These are phyloP conservation scores for Peromyscus californicus DNA, from an alignment of 2,113 vertebrate genomes.

Conservation along the genomic window DNA sequence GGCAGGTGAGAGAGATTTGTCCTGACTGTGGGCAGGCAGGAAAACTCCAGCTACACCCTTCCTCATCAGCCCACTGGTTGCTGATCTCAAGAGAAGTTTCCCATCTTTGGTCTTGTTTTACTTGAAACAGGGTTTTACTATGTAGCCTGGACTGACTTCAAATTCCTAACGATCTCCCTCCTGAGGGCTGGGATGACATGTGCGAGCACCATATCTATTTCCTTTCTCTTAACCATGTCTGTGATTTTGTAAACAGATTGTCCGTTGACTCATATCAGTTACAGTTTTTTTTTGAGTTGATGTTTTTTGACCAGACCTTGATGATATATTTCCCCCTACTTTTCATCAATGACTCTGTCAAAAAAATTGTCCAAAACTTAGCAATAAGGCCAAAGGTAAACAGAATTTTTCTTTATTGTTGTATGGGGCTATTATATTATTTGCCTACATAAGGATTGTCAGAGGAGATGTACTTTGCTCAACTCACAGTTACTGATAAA, in stretches of 20 bases:
- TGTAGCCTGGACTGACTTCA: not conserved
- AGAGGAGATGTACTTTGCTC: not conserved
- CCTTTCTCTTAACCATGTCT: not conserved
- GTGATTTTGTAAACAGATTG: not conserved
- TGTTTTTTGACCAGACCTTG: not conserved
- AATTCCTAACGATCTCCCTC: not conserved
- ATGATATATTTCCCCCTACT: not conserved
- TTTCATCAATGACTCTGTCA: not conserved
- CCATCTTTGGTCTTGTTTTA: not conserved
- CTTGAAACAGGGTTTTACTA: not conserved
- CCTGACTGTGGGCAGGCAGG: no score
- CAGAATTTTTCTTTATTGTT: not conserved
- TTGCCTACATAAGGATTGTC: not conserved
- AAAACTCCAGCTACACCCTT: no score
- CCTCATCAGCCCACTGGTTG: not conserved
- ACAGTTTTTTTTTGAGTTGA: not conserved
- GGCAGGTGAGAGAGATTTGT: no score
- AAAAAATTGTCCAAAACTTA: not conserved
- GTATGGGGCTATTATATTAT: not conserved
- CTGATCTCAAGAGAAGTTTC: not conserved
- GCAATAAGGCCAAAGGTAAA: not conserved
- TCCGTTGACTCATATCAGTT: not conserved
- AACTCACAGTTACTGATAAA: not conserved
- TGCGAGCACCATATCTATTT: not conserved
- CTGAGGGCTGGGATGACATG: not conserved